Evolutionary conservation across 2,888 invertebrate genomes (phyloP).

Genomic region (Sarcophaga rosellei): DNA sequence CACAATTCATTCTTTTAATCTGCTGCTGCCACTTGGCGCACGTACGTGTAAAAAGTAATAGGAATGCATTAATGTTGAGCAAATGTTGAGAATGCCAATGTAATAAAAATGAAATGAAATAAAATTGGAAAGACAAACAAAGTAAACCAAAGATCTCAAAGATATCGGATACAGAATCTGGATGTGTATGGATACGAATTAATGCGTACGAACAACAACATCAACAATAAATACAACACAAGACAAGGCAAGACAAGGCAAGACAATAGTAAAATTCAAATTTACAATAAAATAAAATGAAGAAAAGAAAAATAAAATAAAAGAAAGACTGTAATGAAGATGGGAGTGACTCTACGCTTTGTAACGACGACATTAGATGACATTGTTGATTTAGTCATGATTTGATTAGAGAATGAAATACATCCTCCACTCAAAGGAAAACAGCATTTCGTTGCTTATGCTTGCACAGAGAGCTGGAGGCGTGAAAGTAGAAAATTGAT

Average conservation of each 20-base stretch:
- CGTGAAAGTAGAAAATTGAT: too few species aligned
- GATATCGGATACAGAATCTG: constrained; percentile 16
- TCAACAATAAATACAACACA: too few species aligned
- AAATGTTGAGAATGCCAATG: constrained; percentile 26
- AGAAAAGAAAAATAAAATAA: not conserved
- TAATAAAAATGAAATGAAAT: constrained; percentile 19
- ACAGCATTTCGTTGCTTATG: not conserved
- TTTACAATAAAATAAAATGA: constrained; percentile 6
- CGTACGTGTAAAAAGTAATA: constrained; percentile 12
- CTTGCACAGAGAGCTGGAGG: too few species aligned
- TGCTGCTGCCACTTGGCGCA: not conserved
- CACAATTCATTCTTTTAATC: constrained; percentile 11
- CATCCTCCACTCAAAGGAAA: not conserved
- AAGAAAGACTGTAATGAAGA: not conserved
- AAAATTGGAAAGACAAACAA: not conserved
- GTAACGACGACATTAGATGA: constrained; percentile 18
- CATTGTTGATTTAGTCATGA: constrained; percentile 56
- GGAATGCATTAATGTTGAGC: constrained; percentile 18
- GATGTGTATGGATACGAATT: not conserved
- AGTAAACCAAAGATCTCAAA: not conserved
- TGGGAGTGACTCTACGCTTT: not conserved
- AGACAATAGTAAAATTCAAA: constrained; percentile 47
- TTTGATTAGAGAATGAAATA: constrained; percentile 57
- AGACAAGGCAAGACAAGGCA: not conserved
- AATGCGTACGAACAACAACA: too few species aligned